Evolutionary conservation across 1,140 invertebrate species (phyloP).

Genomic region (Atopsyche davidsoni): DNA sequence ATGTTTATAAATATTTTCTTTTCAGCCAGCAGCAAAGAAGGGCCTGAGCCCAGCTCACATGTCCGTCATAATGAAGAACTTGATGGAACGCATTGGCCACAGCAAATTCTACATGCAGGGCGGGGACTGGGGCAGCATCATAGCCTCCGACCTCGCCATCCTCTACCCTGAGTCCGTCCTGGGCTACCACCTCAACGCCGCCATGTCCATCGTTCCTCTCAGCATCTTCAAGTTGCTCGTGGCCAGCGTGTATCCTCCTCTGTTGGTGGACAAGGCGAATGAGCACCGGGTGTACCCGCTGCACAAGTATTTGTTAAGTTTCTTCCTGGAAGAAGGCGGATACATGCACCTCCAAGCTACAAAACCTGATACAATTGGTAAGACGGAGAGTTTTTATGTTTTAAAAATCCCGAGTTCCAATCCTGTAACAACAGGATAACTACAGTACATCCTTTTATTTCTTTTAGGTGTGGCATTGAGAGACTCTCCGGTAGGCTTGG

Average conservation of each 20-base stretch:
- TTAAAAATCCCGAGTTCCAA: slow-evolving; percentile 1
- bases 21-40: slow-evolving; percentile 50
- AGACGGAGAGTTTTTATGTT: slow-evolving; percentile 27
- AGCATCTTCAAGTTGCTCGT: slow-evolving; percentile 13
- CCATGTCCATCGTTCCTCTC: slow-evolving; percentile 11
- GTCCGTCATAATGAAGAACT: slow-evolving; percentile 67
- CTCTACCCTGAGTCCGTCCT: slow-evolving; percentile 65
- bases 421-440: not conserved
- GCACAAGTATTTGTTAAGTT: slow-evolving; percentile 37
- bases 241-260: slow-evolving; percentile 33
- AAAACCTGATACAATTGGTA: slow-evolving; percentile 87
- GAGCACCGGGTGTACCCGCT: slow-evolving; percentile 58
- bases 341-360: slow-evolving; percentile 82
- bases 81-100: slow-evolving; percentile 76
- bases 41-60: slow-evolving; percentile 60
- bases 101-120: slow-evolving; percentile 77
- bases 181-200: slow-evolving; percentile 46
- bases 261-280: slow-evolving; percentile 41
- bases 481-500: slow-evolving; percentile 61
- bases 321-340: slow-evolving; percentile 63
- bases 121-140: slow-evolving; percentile 73
- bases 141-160: slow-evolving; percentile 54
- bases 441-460: slow-evolving; percentile 10
- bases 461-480: slow-evolving; percentile 49
- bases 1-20: not conserved